Evolutionary conservation across 2,888 invertebrate genomes (phyloP).

Genomic region (Tipula unca): DNA sequence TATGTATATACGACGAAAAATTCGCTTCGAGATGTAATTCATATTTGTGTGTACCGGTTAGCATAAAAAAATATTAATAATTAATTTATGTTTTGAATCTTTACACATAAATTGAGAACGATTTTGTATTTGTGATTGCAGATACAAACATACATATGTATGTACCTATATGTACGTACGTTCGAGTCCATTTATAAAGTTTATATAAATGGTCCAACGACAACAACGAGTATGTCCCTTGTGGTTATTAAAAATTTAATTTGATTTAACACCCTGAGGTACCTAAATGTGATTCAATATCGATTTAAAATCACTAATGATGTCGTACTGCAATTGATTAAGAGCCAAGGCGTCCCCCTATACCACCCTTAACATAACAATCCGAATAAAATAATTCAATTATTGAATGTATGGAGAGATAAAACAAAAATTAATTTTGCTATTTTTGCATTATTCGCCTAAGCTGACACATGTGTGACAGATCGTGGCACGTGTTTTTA

Average conservation of each 20-base stretch:
- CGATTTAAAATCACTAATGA: background rate
- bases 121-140: background rate
- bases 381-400: background rate
- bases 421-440: background rate
- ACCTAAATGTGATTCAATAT: background rate
- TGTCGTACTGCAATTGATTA: background rate
- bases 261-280: background rate
- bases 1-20: background rate
- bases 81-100: background rate
- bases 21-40: background rate
- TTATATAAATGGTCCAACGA: background rate
- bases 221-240: background rate
- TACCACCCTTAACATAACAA: background rate
- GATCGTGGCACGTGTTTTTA: constrained; percentile 4
- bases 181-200: background rate
- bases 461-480: constrained; percentile 4
- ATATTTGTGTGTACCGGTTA: background rate
- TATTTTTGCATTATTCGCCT: background rate
- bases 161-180: no score
- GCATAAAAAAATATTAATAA: background rate
- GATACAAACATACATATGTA: no score
- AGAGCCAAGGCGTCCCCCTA: background rate
- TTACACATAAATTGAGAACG: background rate
- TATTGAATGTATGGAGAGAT: background rate
- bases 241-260: constrained; percentile 4